Base-by-base conservation (phyloP, 1,140 invertebrate genomes). In the Drosophila suzukii region DNA sequence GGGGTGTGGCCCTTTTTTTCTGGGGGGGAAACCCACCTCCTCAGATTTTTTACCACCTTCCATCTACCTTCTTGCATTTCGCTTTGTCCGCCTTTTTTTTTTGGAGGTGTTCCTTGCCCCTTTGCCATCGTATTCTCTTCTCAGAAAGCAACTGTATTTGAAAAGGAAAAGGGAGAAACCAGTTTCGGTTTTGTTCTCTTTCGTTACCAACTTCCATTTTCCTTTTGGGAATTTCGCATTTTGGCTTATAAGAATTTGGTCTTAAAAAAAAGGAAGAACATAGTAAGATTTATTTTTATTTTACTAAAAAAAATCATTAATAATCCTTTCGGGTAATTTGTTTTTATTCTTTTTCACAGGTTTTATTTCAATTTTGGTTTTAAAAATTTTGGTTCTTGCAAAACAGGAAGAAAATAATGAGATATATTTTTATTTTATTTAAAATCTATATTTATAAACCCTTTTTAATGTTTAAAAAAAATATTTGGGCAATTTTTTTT, bases 131-230 rank as follows among this genome's bases (percentile, higher is more conserved):
- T 13, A 15, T 30, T 17, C 53, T 46, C 44, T 61, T 84, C 79
- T 59, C 47, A 47, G 62, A 78, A 88, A 89, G 68, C 79, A 88
- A 88, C 83, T 88, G 83, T 88, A 89, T 83, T 88, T 88, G 77
- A 88, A 88, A 88, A 88, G 83, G 84, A 89, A 88, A 88, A 88
- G 83, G 83, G 83, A 88, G 80, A 88, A 88, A 88, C 84, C 84
- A 88, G 83, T 88, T 88, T 74, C 63, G 62, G 79, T 77, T 83
- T 75, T 88, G 27, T 62, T 75, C 34, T 75, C 34, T 55, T 36
- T 39, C 24, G 41, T 58, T 54, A 39, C 32, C 39, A 70, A 81
- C 78, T 86, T 75, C 78, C 82, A 75, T 78, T 86, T 84, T 86
- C 75, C 70, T 82, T 85, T 78, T 86, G 66, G 67, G 65, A 71